These are phyloP conservation scores for Hexactinellida sp. DNA, from an alignment of 37 sponge, comb jelly and placozoan species.

Conservation along the genomic window DNA sequence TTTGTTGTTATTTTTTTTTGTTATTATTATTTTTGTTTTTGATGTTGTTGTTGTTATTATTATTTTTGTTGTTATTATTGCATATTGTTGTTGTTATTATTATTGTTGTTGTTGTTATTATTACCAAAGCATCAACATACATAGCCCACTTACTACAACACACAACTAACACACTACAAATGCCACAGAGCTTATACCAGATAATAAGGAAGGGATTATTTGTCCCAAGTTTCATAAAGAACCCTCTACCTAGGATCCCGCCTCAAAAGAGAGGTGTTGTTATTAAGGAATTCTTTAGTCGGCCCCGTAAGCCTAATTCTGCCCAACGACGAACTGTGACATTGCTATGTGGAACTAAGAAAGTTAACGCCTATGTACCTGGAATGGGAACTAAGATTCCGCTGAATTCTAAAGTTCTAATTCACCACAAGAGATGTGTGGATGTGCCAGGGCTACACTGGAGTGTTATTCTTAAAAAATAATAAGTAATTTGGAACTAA, in stretches of 20 bases:
- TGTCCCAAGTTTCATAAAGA: background rate
- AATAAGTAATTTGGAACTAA: no score
- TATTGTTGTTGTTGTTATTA: no score
- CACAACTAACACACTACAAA: no score
- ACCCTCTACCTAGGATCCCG: background rate
- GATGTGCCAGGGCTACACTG: background rate
- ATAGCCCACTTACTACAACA: no score
- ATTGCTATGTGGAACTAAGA: background rate
- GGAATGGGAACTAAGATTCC: background rate
- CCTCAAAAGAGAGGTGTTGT: slow-evolving; percentile 6
- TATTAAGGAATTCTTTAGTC: background rate
- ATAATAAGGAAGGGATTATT: background rate
- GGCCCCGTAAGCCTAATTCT: background rate
- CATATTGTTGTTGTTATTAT: no score
- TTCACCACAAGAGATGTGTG: background rate
- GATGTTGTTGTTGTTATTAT: no score
- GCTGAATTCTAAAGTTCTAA: background rate
- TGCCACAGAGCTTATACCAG: background rate
- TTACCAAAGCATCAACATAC: no score
- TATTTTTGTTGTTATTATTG: no score
- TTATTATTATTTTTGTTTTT: no score
- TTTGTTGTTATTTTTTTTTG: no score
- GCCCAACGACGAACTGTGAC: background rate
- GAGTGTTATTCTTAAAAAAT: slow-evolving; percentile 3
- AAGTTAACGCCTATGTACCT: background rate